These are phyloP conservation scores for Drosophila kohkoa DNA, from an alignment of 1,140 invertebrate genomes.

Conservation along the genomic window DNA sequence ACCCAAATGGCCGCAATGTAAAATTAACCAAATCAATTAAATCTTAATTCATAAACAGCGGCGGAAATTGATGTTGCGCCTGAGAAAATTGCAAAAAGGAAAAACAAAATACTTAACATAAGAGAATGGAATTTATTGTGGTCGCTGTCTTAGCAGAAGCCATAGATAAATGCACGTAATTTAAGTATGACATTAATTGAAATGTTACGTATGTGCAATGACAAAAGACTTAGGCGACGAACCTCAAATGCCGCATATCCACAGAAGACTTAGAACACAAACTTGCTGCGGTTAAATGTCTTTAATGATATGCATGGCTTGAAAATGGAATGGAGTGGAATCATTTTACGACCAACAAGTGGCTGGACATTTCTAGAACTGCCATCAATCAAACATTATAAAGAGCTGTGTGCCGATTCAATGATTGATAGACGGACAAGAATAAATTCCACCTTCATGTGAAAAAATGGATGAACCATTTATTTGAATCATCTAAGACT, in stretches of 20 bases:
- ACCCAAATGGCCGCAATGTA: constrained; percentile 19
- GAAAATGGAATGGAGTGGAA: not conserved
- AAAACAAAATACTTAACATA: not conserved
- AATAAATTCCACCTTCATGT: too few species aligned
- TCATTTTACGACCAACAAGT: constrained; percentile 1
- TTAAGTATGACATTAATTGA: constrained; percentile 58
- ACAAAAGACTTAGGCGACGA: constrained; percentile 66
- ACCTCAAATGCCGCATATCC: constrained; percentile 40
- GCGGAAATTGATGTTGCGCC: constrained; percentile 50
- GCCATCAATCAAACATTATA: constrained; percentile 10
- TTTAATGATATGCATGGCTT: constrained; percentile 8
- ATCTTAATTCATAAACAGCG: constrained; percentile 36
- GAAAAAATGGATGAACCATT: not conserved
- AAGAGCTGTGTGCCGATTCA: not conserved
- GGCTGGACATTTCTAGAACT: constrained; percentile 4
- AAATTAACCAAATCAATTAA: constrained; percentile 67
- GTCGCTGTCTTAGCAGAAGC: constrained; percentile 47
- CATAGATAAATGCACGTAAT: constrained; percentile 24
- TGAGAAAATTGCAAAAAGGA: not conserved
- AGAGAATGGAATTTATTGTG: constrained; percentile 37
- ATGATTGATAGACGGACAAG: not conserved
- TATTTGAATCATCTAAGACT: not conserved
- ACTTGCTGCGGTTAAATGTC: constrained; percentile 11
- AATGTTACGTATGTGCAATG: constrained; percentile 61
- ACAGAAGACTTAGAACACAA: constrained; percentile 43